A percentile compares a stretch with the other conserved stretches of the same genome.
phyloP scores from a whole-genome alignment of 53 echinoderm and acorn worm genomes.

The Zoroaster sp. region DNA sequence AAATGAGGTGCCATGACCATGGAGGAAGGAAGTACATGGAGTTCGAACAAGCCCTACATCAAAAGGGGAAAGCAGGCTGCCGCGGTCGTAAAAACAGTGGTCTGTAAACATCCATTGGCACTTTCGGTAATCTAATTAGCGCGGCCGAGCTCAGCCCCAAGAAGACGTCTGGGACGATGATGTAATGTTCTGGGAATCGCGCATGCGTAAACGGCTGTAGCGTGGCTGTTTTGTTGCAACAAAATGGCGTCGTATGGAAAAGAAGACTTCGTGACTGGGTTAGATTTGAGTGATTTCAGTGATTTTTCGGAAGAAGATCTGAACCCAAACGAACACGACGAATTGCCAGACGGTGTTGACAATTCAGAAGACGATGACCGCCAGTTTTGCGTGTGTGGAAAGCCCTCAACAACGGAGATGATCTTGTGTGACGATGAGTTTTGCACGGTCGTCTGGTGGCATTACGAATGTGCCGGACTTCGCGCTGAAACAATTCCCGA shows the following conservation, averaged over 20 bases:
- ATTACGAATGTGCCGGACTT: not conserved
- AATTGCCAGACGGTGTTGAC: not conserved
- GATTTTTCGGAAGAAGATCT: constrained; percentile 1
- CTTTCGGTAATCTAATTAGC: not conserved
- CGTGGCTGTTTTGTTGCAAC: no score
- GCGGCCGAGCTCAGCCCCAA: not conserved
- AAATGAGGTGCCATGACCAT: no score
- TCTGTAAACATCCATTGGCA: not conserved
- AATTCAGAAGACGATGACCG: not conserved
- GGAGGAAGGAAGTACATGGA: not conserved
- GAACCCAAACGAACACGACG: not conserved
- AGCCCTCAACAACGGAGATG: constrained; percentile 1
- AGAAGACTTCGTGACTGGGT: not conserved
- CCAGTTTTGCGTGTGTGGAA: not conserved
- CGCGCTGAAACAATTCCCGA: not conserved
- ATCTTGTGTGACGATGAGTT: not conserved
- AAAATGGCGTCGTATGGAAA: constrained; percentile 13
- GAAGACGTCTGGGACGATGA: no score
- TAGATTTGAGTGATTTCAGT: constrained; percentile 7
- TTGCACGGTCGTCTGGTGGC: not conserved
- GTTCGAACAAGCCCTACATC: not conserved
- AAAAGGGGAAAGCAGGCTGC: not conserved
- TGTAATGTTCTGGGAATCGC: no score
- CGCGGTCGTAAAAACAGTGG: not conserved
- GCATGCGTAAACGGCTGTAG: no score